Percentiles rank a stretch among this genome's conserved stretches.
Conservation (phyloP, 2,113 vertebrate genomes). For the Eulacestoma nigropectus region DNA sequence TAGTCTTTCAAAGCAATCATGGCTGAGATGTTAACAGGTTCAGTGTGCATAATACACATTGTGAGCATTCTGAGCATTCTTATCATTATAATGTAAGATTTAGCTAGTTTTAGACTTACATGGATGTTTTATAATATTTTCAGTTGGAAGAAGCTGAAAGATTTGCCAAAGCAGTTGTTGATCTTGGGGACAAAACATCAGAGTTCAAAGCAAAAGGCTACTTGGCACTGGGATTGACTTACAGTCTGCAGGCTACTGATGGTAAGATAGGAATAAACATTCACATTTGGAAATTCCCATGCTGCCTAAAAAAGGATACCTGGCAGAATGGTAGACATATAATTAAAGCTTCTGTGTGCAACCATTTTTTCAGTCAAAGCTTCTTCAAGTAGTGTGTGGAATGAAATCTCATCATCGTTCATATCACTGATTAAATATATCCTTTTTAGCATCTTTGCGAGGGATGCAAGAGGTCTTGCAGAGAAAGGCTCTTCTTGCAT, state of each 20-base stretch:
- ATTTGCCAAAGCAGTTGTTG: constrained; percentile 90
- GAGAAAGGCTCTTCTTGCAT: constrained; percentile 93
- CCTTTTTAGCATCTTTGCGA: constrained; percentile 86
- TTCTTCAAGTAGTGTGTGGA: background rate
- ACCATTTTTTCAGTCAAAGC: background rate
- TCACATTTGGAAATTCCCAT: background rate
- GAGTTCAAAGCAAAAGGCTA: constrained; percentile 97
- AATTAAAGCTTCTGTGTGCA: background rate
- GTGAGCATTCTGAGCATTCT: background rate
- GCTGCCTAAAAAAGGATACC: background rate
- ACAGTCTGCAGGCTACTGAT: constrained; percentile 96
- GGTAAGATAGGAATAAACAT: constrained; percentile 72
- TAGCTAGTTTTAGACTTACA: background rate
- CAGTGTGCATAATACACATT: background rate
- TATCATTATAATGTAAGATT: background rate
- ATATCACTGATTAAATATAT: constrained; percentile 54
- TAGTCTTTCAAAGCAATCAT: background rate
- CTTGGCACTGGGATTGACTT: constrained; percentile 90
- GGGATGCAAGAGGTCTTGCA: constrained; percentile 94
- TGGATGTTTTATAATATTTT: constrained; percentile 49
- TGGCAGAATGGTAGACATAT: background rate
- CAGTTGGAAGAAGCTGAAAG: constrained; percentile 95
- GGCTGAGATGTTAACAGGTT: background rate
- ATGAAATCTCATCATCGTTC: background rate
- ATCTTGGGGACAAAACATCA: constrained; percentile 89